Conservation (phyloP, 1,140 invertebrate genomes). For the Drosophila ogumai region DNA sequence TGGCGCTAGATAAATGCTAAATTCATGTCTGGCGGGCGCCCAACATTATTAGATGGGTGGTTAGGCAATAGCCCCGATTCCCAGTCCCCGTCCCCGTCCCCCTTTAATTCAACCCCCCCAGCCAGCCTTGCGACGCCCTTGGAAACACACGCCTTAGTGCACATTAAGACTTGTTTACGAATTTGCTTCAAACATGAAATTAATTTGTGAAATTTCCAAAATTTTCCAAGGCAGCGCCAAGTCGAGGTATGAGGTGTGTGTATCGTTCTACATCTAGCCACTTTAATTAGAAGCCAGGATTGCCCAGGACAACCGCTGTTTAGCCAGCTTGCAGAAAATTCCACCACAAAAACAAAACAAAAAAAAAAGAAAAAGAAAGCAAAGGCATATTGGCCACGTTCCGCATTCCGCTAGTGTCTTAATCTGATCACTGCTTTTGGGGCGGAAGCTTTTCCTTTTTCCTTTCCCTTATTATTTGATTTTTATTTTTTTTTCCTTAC, state of each 20-base stretch:
- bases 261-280: constrained; percentile 39
- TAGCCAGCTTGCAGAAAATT: constrained; percentile 41
- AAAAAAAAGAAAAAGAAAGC: neutral
- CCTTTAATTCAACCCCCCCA: neutral
- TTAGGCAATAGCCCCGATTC: constrained; percentile 15
- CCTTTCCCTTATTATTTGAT: neutral
- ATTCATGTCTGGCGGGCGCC: constrained; percentile 80
- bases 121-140: constrained; percentile 1
- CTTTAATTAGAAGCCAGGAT: constrained; percentile 63
- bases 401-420: constrained; percentile 44
- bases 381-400: constrained; percentile 48
- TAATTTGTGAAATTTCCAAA: constrained; percentile 79
- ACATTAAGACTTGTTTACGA: constrained; percentile 82
- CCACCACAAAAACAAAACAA: constrained; percentile 21
- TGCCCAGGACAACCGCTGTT: constrained; percentile 29
- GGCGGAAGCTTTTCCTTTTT: neutral
- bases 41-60: constrained; percentile 70
- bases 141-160: constrained; percentile 75
- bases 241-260: neutral
- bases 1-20: constrained; percentile 82
- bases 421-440: constrained; percentile 28
- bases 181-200: constrained; percentile 81
- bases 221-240: constrained; percentile 28
- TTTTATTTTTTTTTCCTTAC: neutral
- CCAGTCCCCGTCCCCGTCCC: too few relatives aligned